phyloP scores from a whole-genome alignment of 2,113 vertebrate species.

The Lampris incognitus region DNA sequence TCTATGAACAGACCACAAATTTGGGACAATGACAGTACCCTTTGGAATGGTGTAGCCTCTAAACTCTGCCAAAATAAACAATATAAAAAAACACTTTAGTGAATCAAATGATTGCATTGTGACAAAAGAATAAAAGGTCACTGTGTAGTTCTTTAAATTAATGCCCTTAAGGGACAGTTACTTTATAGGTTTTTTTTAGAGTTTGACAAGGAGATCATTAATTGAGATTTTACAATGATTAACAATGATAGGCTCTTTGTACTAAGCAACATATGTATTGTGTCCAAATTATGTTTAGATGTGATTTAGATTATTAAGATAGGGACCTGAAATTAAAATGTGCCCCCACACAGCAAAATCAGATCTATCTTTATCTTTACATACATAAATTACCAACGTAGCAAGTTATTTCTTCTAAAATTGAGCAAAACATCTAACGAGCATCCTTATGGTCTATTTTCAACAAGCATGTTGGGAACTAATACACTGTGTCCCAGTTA shows the following conservation, averaged over 20 bases:
- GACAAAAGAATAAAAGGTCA: neutral
- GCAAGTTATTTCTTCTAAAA: no score
- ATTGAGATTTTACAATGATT: neutral
- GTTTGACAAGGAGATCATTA: neutral
- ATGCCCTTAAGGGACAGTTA: neutral
- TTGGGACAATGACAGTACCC: conserved; percentile 89
- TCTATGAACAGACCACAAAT: conserved; percentile 93
- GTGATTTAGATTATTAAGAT: no score
- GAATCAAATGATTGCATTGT: neutral
- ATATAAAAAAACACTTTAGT: neutral
- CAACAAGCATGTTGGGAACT: no score
- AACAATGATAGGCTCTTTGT: neutral
- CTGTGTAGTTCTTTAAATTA: neutral
- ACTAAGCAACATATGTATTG: no score
- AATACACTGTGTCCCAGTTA: no score
- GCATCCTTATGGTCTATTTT: no score
- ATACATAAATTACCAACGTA: no score
- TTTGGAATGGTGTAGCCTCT: conserved; percentile 93
- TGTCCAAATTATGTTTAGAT: neutral
- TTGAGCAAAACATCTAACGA: no score
- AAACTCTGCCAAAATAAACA: conserved; percentile 82
- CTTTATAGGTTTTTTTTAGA: no score
- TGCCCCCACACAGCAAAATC: neutral
- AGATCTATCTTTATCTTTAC: neutral
- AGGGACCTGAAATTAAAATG: neutral